Evolutionary conservation across 2,888 invertebrate genomes (phyloP), one percentile per base, ranked within the genome.

Genomic region (Aporophyla nigra): DNA sequence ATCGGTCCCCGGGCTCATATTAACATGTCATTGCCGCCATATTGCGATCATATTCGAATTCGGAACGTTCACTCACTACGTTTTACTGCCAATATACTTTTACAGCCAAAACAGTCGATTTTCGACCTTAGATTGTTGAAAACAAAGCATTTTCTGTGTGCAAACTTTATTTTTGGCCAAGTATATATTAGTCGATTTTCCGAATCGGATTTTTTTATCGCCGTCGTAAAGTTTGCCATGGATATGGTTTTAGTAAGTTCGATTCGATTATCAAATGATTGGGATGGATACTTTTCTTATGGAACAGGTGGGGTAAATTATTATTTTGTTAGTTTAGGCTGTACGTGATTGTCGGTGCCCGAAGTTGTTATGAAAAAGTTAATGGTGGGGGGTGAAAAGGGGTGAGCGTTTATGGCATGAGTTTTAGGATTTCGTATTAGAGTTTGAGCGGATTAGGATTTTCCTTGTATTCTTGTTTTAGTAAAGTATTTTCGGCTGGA

Each of bases 11-110:
- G 86, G 88, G 89, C 91, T 90, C 94, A 90, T 96, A 96, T 96
- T 96, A 96, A 96, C 96, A 96, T 96, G 95, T 96, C 96, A 96
- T 96, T 92, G 78, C 86, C 93, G 95, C 95, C 96, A 95, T 96
- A 94, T 95, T 96, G 95, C 91, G 89, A 94, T 94, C 94, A 94
- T 94, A 96, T 95, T 95, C 91, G 94, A 93, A 94, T 94, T 91
- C 88, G 82, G 92, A 93, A 92, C 93, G 92, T 90, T 89, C 89
- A 90, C 89, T 87, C 85, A 88, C 87, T 90, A 84, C 87, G 86
- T 84, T 85, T 73, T 71, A 61, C 73, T 78, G 79, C 85, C 82
- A 86, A 77, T 66, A 67, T 78, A 78, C 62, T 78, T 84, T 87
- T 88, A 88, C 87, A 74, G 56, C 69, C 67, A 33, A 54, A 51